These are phyloP conservation scores for Armadillidium nasatum DNA, from an alignment of 1,140 invertebrate genomes.

Conservation along the genomic window DNA sequence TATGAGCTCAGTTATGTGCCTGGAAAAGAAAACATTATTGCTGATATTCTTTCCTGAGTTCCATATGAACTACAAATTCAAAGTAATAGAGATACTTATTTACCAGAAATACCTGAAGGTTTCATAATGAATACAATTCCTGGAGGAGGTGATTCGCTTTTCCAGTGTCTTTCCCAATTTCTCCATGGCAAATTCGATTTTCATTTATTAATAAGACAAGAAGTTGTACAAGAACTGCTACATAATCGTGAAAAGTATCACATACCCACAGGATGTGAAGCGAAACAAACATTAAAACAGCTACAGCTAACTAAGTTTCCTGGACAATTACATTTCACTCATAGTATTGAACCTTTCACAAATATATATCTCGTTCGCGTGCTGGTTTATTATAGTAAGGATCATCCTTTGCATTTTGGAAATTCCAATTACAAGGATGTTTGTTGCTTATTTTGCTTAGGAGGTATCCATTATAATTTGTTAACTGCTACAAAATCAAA, in stretches of 20 bases:
- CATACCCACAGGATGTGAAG: neutral
- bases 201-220: neutral
- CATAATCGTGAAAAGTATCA: neutral
- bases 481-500: no score
- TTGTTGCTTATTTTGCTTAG: neutral
- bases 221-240: neutral
- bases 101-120: no score
- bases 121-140: no score
- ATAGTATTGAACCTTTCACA: neutral
- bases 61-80: neutral
- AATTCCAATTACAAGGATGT: neutral
- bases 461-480: neutral
- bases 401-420: neutral
- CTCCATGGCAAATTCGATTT: neutral
- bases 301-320: neutral
- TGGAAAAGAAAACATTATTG: neutral
- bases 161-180: no score
- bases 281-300: neutral
- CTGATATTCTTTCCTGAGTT: neutral
- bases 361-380: neutral
- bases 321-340: neutral
- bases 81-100: no score
- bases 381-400: conserved; percentile 3
- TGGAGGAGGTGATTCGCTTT: no score
- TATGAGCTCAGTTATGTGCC: conserved; percentile 7